These are phyloP conservation scores for Drosophila ercepeae DNA, from an alignment of 1,140 invertebrate species.

Conservation along the genomic window DNA sequence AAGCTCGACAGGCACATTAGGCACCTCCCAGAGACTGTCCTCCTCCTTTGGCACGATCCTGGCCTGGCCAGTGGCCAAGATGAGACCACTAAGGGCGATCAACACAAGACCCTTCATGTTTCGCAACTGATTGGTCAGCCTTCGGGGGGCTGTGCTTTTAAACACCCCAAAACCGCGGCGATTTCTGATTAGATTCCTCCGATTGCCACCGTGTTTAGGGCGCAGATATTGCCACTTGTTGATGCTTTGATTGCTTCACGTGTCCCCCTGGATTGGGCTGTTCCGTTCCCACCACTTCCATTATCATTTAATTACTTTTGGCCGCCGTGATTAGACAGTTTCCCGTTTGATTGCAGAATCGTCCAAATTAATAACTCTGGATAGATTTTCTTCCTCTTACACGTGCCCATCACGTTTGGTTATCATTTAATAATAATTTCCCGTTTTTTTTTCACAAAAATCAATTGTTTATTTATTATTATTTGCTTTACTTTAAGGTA, in stretches of 20 bases:
- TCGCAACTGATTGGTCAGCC: slow-evolving; percentile 30
- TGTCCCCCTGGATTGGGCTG: slow-evolving; percentile 40
- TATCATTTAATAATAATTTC: slow-evolving; percentile 5
- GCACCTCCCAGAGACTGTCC: slow-evolving; percentile 52
- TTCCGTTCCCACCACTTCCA: slow-evolving; percentile 10
- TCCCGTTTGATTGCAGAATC: background rate
- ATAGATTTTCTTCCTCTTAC: slow-evolving; percentile 23
- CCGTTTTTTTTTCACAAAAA: slow-evolving; percentile 47
- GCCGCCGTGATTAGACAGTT: slow-evolving; percentile 20
- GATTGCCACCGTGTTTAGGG: slow-evolving; percentile 36
- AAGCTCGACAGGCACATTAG: slow-evolving; percentile 41
- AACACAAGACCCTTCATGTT: slow-evolving; percentile 55
- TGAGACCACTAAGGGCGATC: slow-evolving; percentile 37
- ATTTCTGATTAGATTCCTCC: slow-evolving; percentile 58
- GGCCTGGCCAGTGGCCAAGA: slow-evolving; percentile 40
- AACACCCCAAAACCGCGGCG: slow-evolving; percentile 10
- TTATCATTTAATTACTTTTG: slow-evolving; percentile 75
- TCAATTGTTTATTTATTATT: slow-evolving; percentile 71
- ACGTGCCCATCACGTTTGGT: slow-evolving; percentile 67
- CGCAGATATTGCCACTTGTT: slow-evolving; percentile 20
- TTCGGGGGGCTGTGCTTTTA: slow-evolving; percentile 53
- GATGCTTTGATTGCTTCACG: slow-evolving; percentile 44
- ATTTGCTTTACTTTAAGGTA: slow-evolving; percentile 37
- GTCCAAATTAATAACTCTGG: slow-evolving; percentile 19
- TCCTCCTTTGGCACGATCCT: slow-evolving; percentile 42